Evolutionary conservation across 2,888 invertebrate species (phyloP), one percentile per base, ranked within the genome.

Genomic region (Drosophila nr. perissopoda): DNA sequence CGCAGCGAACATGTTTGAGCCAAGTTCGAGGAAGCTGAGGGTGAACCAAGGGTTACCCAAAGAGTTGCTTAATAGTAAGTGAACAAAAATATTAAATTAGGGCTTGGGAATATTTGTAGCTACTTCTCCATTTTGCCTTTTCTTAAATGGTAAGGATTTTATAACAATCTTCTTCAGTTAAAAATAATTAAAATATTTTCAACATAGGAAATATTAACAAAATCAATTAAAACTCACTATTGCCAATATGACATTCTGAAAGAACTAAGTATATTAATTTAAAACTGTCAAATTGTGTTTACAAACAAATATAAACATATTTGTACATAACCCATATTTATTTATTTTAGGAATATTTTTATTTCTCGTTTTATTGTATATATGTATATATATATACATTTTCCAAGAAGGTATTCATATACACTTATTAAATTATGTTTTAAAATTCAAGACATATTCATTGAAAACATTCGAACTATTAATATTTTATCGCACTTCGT

Each of bases 1-100:
- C 67, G 52, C 10, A 51, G 49, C 85, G 69, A 82, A 82, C 82
- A 82, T 85, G 82, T 85, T 82, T 49, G 82, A 82, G 65, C 71
- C 7, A 61, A 29, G 82, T 65, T 71, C 63, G 83, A 73, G 70
- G 76, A 70, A 59, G 76, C 81, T 77, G 81, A 27, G 58, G 34
- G 36, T 27, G 16, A 21, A 10, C 13, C 59, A 60, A 59, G 80
- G 77, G 59, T 29, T 16, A 49, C 6, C 10, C 8, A 10, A 29
- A 29, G 4, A 11, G 49, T 61, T 57, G 0, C 1, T 25, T 7
- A 2, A n/a, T 16, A 45, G 21, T 16, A 8, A 13, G 21, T 42
- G 21, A 21, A 3, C 6, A 13, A 3, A 8, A 1, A 7, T 7
- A 7, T 42, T 42, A 13, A 11, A 6, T 13, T 3, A 13, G 13